Evolutionary conservation across 2,113 vertebrate genomes (phyloP).

Genomic region (Octodon degus): DNA sequence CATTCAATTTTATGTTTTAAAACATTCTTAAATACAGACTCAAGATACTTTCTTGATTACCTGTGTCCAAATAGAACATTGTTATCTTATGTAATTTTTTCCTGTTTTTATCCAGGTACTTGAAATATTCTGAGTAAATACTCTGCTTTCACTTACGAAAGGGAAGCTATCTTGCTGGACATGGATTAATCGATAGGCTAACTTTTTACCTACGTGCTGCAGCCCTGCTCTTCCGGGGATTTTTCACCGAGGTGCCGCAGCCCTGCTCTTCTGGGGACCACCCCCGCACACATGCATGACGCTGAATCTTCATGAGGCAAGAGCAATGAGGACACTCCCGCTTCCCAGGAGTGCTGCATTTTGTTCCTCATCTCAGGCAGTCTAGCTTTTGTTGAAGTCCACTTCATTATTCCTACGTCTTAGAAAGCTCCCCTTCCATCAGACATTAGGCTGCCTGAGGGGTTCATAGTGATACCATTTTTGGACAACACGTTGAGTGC

Average conservation of each 20-base stretch:
- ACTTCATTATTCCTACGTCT: background rate
- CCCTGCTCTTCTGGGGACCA: background rate
- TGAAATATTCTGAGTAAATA: constrained; percentile 31
- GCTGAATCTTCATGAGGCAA: background rate
- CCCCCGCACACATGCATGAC: rapidly evolving
- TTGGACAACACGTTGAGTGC: background rate
- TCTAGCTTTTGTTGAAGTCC: background rate
- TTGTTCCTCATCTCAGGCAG: background rate
- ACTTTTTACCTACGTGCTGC: background rate
- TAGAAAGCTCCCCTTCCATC: background rate
- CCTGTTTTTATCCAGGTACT: background rate
- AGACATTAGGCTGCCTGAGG: background rate
- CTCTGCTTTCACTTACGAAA: constrained; percentile 17
- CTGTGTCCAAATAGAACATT: background rate
- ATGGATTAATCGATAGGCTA: background rate
- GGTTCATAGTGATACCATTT: background rate
- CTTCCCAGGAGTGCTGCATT: background rate
- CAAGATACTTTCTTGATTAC: background rate
- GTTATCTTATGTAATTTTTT: constrained; percentile 9
- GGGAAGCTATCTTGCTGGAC: background rate
- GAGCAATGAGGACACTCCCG: background rate
- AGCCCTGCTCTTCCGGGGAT: background rate
- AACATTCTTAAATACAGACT: background rate
- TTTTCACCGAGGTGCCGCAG: too few relatives aligned
- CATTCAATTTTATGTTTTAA: too few relatives aligned